Base-by-base conservation (phyloP, 2,797 vertebrate genomes). In the Diplodus sargus region DNA sequence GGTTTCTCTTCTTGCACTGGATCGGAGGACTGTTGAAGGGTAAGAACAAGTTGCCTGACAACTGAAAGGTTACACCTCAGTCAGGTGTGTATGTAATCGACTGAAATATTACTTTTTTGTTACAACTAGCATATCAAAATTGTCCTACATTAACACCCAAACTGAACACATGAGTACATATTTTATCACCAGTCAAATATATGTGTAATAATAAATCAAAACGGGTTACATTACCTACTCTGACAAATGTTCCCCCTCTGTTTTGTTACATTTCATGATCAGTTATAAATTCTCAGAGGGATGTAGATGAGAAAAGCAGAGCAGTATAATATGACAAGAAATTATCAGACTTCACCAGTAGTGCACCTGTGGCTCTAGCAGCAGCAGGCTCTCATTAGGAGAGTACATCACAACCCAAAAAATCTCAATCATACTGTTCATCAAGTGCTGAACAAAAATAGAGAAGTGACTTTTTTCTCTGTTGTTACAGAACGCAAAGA, bases 1-100 rank as follows among this genome's bases (percentile, higher is more conserved):
- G 2, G 59, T 96, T 69, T 94, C 92, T 2, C 90, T 97, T 59
- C 82, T 86, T 47, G 92, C 92, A 13, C 79, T 97, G 74, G 93
- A 96, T 84, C 76, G 90, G 49, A 94, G 95, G 58, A 83, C 83
- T 25, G 45, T 94, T 14, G 89, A 94, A 0, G 90, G 93, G 95
- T 96, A 85, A 88, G 86, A 77, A 23, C 14, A n/a, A 8, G 39
- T 57, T 71, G 6, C 18, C 34, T 54, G 25, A 17, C 53, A 77
- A 4, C 12, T 64, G 16, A 74, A 45, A 7, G 3, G 56, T 3
- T 61, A 43, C 45, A 70, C 7, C 20, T 4, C 39, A 14, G 8
- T 76, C 22, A 56, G 3, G 17, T 69, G 15, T 14, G 4, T 47
- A 30, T 4, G 12, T 43, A 65, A 67, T 8, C n/a, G 54, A 4